phyloP scores from a whole-genome alignment of 2,888 invertebrate species.

The Tipula lateralis region DNA sequence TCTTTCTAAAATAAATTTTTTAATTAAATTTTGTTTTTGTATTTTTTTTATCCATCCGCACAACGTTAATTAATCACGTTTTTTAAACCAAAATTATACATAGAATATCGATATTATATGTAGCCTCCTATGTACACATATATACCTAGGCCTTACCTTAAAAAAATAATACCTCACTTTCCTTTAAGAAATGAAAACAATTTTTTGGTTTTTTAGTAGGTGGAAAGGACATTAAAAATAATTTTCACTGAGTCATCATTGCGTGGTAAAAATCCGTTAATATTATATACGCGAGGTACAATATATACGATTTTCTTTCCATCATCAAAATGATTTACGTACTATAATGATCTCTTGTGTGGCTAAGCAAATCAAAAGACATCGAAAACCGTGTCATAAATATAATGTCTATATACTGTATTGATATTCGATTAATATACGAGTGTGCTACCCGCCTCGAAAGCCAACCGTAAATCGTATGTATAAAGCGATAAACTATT shows the following conservation, averaged over 20 bases:
- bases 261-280: constrained; percentile 4
- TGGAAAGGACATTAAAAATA: constrained; percentile 16
- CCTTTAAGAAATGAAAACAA: neutral
- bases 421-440: constrained; percentile 12
- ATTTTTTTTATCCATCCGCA: constrained; percentile 13
- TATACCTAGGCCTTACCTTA: neutral
- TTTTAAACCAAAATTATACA: neutral
- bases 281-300: neutral
- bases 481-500: neutral
- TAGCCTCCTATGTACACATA: neutral
- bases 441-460: neutral
- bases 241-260: neutral
- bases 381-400: neutral
- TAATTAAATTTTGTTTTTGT: neutral
- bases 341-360: neutral
- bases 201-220: neutral
- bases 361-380: neutral
- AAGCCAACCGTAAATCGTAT: neutral
- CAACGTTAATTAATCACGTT: constrained; percentile 6
- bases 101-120: neutral
- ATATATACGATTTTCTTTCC: neutral
- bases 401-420: neutral
- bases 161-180: neutral
- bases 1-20: neutral
- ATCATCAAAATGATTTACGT: constrained; percentile 3